A percentile compares a stretch with the other conserved stretches of the same genome.
These are phyloP conservation scores for Leptinotarsa haldemani DNA, from an alignment of 2,888 invertebrate species.

Conservation along the genomic window DNA sequence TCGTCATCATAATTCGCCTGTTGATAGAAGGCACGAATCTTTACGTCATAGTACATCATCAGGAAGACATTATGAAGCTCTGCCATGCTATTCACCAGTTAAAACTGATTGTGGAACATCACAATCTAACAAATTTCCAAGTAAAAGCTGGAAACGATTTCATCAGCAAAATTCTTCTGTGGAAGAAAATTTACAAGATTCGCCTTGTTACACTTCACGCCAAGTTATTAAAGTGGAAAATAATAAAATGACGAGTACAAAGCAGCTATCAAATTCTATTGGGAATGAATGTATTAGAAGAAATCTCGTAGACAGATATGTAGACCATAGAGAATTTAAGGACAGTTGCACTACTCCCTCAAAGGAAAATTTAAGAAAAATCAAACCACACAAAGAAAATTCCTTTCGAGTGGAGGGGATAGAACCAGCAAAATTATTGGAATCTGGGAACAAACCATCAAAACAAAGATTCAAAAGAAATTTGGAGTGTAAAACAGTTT, in stretches of 20 bases:
- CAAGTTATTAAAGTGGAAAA: neutral
- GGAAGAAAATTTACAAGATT: neutral
- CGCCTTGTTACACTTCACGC: neutral
- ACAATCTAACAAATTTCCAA: neutral
- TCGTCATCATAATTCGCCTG: slow-evolving; percentile 2
- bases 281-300: slow-evolving; percentile 8
- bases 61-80: neutral
- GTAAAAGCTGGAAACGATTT: neutral
- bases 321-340: slow-evolving; percentile 2
- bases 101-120: neutral
- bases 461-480: slow-evolving; percentile 30
- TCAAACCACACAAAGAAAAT: slow-evolving; percentile 11
- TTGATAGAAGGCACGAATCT: neutral
- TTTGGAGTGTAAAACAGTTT: slow-evolving; percentile 49
- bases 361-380: slow-evolving; percentile 1
- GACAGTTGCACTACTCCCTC: neutral
- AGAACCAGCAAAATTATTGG: slow-evolving; percentile 44
- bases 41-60: neutral
- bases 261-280: slow-evolving; percentile 14
- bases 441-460: slow-evolving; percentile 19
- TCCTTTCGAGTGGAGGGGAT: slow-evolving; percentile 45
- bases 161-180: neutral
- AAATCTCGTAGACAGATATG: neutral
- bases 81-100: neutral
- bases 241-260: neutral